Conservation (phyloP, 2,888 invertebrate species). For the Lepetodrilus schrolli region DNA sequence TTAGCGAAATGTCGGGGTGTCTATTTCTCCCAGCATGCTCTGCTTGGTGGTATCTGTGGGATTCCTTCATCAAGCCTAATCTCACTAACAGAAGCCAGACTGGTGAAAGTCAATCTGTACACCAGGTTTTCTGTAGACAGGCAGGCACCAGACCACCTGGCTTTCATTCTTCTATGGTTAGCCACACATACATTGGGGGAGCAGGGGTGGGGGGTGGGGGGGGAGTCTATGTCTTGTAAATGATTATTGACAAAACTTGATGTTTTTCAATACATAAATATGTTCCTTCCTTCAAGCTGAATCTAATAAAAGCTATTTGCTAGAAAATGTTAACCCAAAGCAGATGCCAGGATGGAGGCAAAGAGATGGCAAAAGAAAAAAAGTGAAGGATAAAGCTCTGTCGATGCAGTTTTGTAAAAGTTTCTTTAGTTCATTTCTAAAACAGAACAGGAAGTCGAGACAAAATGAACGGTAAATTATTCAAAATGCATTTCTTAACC, state of each 20-base stretch:
- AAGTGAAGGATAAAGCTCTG: not conserved
- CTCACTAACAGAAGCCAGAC: not conserved
- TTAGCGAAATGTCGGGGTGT: not conserved
- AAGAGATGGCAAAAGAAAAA: not conserved
- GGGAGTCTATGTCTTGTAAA: conserved; percentile 14
- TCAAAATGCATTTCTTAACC: too few species aligned
- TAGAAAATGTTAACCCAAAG: conserved; percentile 34
- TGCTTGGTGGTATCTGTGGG: not conserved
- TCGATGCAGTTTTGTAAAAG: too few species aligned
- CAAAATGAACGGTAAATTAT: too few species aligned
- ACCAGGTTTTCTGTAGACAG: conserved; percentile 39
- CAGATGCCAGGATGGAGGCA: conserved; percentile 18
- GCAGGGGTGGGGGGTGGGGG: too few species aligned
- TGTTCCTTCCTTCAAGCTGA: conserved; percentile 38
- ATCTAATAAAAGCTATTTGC: conserved; percentile 37
- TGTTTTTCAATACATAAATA: conserved; percentile 46
- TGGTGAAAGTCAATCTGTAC: conserved; percentile 33
- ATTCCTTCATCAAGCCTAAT: conserved; percentile 16
- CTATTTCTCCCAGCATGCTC: not conserved
- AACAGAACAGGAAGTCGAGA: too few species aligned
- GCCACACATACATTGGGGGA: conserved; percentile 21
- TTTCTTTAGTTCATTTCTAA: not conserved
- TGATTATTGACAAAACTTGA: conserved; percentile 41
- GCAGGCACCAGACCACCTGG: conserved; percentile 40
- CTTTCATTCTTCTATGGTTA: conserved; percentile 32